These are phyloP conservation scores for Muscidifurax raptorellus DNA, from an alignment of 1,140 invertebrate genomes.

Conservation along the genomic window DNA sequence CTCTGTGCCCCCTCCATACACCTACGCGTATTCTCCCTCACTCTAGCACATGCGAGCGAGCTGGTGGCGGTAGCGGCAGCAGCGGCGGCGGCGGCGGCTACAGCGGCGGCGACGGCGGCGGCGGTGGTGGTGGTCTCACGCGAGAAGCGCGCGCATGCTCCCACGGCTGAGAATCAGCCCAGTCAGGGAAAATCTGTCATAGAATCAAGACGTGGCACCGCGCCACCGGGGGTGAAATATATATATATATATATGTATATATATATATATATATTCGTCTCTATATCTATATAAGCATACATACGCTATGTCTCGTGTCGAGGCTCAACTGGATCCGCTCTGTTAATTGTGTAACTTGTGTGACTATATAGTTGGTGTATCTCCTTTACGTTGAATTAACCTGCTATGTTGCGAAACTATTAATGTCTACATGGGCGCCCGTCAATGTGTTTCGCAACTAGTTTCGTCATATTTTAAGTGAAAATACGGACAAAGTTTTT, in stretches of 20 bases:
- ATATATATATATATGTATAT: neutral
- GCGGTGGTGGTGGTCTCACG: neutral
- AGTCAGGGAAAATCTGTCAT: constrained; percentile 74
- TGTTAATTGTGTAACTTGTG: neutral
- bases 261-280: neutral
- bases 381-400: neutral
- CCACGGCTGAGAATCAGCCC: constrained; percentile 68
- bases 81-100: neutral
- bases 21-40: neutral
- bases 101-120: neutral
- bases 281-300: neutral
- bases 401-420: neutral
- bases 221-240: neutral
- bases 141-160: constrained; percentile 71
- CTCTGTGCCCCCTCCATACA: neutral
- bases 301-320: neutral
- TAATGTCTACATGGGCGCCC: no score
- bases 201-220: constrained; percentile 69
- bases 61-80: neutral
- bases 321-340: neutral
- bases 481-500: neutral
- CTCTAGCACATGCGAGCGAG: neutral
- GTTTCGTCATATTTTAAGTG: no score
- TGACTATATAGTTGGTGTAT: neutral
- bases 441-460: no score